These are phyloP conservation scores for Julus scanicus DNA, from an alignment of 2,888 invertebrate genomes.

Conservation along the genomic window DNA sequence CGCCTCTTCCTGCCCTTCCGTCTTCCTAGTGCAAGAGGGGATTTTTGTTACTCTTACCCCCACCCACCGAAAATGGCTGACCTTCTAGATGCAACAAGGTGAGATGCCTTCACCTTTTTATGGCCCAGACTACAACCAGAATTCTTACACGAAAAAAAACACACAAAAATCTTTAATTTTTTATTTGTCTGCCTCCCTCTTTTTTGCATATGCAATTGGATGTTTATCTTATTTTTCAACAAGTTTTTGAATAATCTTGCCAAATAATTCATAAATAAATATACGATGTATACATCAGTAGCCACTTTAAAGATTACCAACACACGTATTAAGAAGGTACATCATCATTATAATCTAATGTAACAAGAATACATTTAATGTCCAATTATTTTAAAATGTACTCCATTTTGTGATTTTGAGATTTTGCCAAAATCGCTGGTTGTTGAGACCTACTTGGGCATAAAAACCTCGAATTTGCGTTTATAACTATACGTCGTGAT, in stretches of 20 bases:
- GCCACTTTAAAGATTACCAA: too few relatives aligned
- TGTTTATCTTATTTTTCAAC: neutral
- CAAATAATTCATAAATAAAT: too few relatives aligned
- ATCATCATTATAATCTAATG: too few relatives aligned
- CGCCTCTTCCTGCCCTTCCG: constrained; percentile 22
- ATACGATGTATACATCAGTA: too few relatives aligned
- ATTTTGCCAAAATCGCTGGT: neutral
- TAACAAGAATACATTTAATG: too few relatives aligned
- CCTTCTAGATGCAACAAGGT: constrained; percentile 36
- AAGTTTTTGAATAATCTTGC: neutral
- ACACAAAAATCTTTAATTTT: neutral
- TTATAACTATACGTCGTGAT: constrained; percentile 12
- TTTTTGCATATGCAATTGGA: neutral
- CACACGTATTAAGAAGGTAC: too few relatives aligned
- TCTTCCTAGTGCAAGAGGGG: constrained; percentile 36
- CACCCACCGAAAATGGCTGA: constrained; percentile 38
- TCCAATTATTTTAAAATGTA: too few relatives aligned
- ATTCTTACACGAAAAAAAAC: constrained; percentile 14
- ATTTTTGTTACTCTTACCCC: neutral
- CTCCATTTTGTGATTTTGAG: neutral
- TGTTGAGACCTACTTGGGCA: neutral
- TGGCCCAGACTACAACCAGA: constrained; percentile 40
- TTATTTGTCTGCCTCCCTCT: neutral
- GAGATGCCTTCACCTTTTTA: constrained; percentile 47
- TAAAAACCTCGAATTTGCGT: constrained; percentile 1